Percentiles rank a stretch among this genome's conserved stretches.
These are phyloP conservation scores for Thymallus thymallus DNA, from an alignment of 2,113 vertebrate genomes.

Conservation along the genomic window DNA sequence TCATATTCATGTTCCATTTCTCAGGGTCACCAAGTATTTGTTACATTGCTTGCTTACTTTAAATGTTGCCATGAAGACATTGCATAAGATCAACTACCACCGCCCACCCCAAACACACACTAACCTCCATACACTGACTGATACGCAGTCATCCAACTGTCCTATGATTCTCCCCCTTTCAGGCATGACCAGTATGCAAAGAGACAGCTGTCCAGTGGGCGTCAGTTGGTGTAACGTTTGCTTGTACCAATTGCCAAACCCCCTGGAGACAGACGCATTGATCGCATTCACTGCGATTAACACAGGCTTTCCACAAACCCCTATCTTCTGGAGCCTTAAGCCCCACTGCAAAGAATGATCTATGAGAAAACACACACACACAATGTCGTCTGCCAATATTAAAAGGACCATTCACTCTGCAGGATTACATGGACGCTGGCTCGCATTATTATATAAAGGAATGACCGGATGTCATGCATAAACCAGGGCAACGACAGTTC, in stretches of 20 bases:
- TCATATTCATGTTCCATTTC: too few species aligned
- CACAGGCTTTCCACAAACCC: conserved; percentile 3
- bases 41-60: too few species aligned
- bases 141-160: not conserved
- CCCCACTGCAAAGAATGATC: not conserved
- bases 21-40: too few species aligned
- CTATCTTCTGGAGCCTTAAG: not conserved
- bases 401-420: not conserved
- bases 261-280: conserved; percentile 20
- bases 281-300: conserved; percentile 30
- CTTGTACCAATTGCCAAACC: not conserved
- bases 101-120: not conserved
- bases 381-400: not conserved
- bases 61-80: too few species aligned
- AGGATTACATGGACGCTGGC: not conserved
- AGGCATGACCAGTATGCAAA: conserved; percentile 3
- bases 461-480: not conserved
- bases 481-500: not conserved
- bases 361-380: not conserved
- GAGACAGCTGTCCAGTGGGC: conserved; percentile 23
- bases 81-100: too few species aligned
- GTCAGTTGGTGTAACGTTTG: not conserved
- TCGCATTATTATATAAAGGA: not conserved
- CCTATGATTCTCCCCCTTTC: not conserved
- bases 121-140: not conserved